These are phyloP conservation scores for Oenanthe oenanthe DNA, from an alignment of 2,113 vertebrate species.

Conservation along the genomic window DNA sequence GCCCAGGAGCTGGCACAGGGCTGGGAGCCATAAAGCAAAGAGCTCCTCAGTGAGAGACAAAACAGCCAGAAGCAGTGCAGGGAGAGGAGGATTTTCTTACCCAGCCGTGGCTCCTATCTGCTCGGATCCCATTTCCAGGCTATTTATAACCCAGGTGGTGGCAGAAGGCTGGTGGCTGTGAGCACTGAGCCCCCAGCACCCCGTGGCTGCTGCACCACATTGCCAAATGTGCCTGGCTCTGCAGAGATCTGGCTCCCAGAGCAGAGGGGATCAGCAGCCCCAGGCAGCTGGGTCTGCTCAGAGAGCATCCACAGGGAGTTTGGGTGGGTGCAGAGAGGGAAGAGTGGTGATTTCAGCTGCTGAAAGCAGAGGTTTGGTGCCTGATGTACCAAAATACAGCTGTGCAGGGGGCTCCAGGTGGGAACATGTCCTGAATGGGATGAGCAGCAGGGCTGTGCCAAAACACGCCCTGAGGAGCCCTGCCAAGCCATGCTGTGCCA, in stretches of 20 bases:
- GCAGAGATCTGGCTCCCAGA: fast-evolving
- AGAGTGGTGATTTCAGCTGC: neutral
- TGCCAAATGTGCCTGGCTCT: neutral
- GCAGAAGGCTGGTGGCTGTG: neutral
- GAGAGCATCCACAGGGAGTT: neutral
- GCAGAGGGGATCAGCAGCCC: neutral
- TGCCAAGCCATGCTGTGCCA: neutral
- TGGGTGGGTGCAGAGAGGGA: neutral
- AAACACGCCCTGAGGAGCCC: too few relatives aligned
- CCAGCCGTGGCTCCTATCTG: neutral
- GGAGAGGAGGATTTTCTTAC: neutral
- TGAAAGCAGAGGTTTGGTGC: neutral
- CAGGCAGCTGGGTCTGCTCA: neutral
- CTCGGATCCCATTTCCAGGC: constrained; percentile 23
- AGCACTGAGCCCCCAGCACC: neutral
- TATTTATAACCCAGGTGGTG: neutral
- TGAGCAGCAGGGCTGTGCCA: neutral
- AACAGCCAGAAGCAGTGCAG: neutral
- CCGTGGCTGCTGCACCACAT: fast-evolving
- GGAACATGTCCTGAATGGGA: fast-evolving
- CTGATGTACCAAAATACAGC: fast-evolving
- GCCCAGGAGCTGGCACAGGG: neutral
- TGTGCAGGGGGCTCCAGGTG: neutral
- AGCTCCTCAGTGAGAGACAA: neutral
- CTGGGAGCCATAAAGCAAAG: constrained; percentile 26